Evolutionary conservation across 2,113 vertebrate genomes (phyloP).

Genomic region (Embiotoca jacksoni): DNA sequence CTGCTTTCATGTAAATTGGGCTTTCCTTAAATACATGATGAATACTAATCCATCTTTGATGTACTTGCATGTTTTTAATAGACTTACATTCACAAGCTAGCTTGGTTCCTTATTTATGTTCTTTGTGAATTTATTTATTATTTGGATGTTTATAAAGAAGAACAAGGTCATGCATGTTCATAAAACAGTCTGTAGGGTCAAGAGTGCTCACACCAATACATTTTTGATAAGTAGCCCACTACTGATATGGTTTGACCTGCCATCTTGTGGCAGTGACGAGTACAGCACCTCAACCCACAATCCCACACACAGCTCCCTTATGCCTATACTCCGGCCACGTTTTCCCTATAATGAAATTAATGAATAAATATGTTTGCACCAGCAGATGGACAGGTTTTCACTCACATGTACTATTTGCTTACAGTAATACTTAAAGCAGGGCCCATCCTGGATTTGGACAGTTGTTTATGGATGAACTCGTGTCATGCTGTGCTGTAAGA

Average conservation of each 20-base stretch:
- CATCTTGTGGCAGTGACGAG: conserved; percentile 70
- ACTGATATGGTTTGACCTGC: conserved; percentile 54
- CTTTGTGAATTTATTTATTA: background rate
- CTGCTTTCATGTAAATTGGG: conserved; percentile 60
- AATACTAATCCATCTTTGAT: conserved; percentile 50
- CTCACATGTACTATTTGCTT: conserved; percentile 18
- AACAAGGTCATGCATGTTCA: background rate
- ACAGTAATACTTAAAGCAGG: conserved; percentile 13
- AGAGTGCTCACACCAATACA: background rate
- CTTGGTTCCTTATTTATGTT: background rate
- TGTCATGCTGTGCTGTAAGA: conserved; percentile 72
- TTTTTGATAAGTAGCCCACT: background rate
- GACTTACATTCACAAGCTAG: conserved; percentile 7
- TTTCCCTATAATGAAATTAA: conserved; percentile 13
- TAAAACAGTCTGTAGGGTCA: background rate
- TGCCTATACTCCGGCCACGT: background rate
- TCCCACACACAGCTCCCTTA: background rate
- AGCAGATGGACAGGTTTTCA: conserved; percentile 13
- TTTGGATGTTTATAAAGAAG: conserved; percentile 1
- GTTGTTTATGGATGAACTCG: conserved; percentile 74
- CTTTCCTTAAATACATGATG: conserved; percentile 44
- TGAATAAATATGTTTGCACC: conserved; percentile 11
- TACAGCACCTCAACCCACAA: conserved; percentile 19
- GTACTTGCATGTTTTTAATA: conserved; percentile 35
- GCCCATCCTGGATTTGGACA: conserved; percentile 31